phyloP scores from a whole-genome alignment of 2,888 invertebrate species.

The Stegana nigrithorax region DNA sequence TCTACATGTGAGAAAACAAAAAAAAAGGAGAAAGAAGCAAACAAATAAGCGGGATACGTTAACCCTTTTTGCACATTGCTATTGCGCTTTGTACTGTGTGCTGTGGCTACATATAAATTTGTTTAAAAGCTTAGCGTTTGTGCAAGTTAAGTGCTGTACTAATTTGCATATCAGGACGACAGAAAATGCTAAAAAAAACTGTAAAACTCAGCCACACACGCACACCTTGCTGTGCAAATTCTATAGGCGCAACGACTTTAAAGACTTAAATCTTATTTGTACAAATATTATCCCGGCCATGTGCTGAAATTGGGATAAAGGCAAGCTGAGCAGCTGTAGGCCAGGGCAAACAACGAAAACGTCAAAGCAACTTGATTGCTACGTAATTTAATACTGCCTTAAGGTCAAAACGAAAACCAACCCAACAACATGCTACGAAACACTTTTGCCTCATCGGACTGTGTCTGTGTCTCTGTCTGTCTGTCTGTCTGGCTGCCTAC shows the following conservation, averaged over 20 bases:
- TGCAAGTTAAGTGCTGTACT: background rate
- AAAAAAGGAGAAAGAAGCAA: background rate
- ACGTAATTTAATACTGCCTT: too few relatives aligned
- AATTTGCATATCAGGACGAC: background rate
- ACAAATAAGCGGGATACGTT: background rate
- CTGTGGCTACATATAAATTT: slow-evolving; percentile 12
- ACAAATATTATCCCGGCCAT: too few relatives aligned
- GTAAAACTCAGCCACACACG: background rate
- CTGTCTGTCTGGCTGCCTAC: background rate
- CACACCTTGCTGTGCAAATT: too few relatives aligned
- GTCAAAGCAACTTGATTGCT: too few relatives aligned
- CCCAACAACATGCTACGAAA: background rate
- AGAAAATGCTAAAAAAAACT: background rate
- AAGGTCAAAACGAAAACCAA: too few relatives aligned
- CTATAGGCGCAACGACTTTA: background rate
- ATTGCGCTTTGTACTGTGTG: too few relatives aligned
- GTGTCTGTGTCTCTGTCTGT: background rate
- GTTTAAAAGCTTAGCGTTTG: slow-evolving; percentile 7
- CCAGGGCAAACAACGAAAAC: too few relatives aligned
- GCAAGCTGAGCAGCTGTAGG: too few relatives aligned
- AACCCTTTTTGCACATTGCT: background rate
- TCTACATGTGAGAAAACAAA: too few relatives aligned
- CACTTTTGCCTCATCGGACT: background rate
- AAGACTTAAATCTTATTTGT: too few relatives aligned
- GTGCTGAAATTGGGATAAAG: too few relatives aligned